phyloP scores from a whole-genome alignment of 64 coral and sea anemone species.

The Pachyseris speciosa region DNA sequence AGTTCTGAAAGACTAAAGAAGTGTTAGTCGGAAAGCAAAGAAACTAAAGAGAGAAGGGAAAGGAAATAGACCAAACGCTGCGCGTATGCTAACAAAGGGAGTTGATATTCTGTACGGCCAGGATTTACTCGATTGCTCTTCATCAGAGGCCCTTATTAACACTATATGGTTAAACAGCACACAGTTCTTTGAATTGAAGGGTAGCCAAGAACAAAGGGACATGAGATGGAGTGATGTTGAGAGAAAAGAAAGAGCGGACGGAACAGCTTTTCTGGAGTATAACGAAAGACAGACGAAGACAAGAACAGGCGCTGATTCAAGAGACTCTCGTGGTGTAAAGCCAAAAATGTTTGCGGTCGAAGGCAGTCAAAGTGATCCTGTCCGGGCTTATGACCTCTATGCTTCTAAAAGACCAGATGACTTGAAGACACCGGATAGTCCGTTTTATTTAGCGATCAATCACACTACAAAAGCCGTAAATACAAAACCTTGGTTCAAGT shows the following conservation, averaged over 20 bases:
- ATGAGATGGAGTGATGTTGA: conserved; percentile 13
- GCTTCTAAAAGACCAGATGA: conserved; percentile 52
- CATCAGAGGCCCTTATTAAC: conserved; percentile 32
- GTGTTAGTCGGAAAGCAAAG: too few relatives aligned
- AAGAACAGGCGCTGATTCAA: conserved; percentile 13
- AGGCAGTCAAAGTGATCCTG: conserved; percentile 22
- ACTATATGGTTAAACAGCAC: conserved; percentile 56
- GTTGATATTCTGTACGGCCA: background rate
- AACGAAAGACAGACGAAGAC: conserved; percentile 14
- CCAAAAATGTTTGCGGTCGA: conserved; percentile 38
- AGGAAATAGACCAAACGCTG: conserved; percentile 26
- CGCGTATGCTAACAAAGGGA: background rate
- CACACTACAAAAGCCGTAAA: conserved; percentile 43
- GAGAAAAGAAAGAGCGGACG: conserved; percentile 40
- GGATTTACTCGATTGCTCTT: background rate
- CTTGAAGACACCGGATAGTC: conserved; percentile 30
- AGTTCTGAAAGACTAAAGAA: too few relatives aligned
- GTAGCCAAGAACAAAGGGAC: conserved; percentile 38
- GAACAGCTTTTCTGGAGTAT: background rate
- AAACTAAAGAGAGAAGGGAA: background rate
- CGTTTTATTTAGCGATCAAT: conserved; percentile 72
- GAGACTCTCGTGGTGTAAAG: conserved; percentile 32
- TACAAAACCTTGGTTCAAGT: conserved; percentile 61
- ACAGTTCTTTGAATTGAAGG: conserved; percentile 30
- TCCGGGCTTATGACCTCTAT: background rate